These are phyloP conservation scores for Orthosia gracilis DNA, from an alignment of 2,888 invertebrate species.

Conservation along the genomic window DNA sequence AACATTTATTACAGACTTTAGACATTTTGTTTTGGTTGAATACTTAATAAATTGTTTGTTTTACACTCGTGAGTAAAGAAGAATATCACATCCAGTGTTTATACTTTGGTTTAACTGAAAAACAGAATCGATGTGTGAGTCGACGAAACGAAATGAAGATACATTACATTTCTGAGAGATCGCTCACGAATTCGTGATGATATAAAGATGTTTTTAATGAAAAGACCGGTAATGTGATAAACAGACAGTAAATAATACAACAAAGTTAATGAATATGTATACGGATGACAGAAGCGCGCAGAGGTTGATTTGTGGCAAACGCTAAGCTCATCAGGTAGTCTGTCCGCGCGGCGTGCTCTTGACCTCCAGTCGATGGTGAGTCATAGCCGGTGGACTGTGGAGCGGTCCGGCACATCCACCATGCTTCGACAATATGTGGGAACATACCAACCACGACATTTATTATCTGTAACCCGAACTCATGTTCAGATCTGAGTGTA, in stretches of 20 bases:
- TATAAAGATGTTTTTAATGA: slow-evolving; percentile 41
- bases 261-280: slow-evolving; percentile 54
- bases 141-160: slow-evolving; percentile 23
- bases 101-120: slow-evolving; percentile 26
- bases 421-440: slow-evolving; percentile 61
- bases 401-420: slow-evolving; percentile 66
- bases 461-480: slow-evolving; percentile 34
- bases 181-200: slow-evolving; percentile 18
- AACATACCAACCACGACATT: slow-evolving; percentile 57
- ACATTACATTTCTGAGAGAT: slow-evolving; percentile 27
- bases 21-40: slow-evolving; percentile 45
- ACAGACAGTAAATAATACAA: slow-evolving; percentile 45
- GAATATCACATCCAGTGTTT: slow-evolving; percentile 16
- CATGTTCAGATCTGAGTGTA: slow-evolving; percentile 36
- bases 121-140: neutral
- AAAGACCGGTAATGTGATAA: slow-evolving; percentile 23
- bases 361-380: slow-evolving; percentile 84
- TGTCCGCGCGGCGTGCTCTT: slow-evolving; percentile 84
- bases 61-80: slow-evolving; percentile 22
- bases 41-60: slow-evolving; percentile 22
- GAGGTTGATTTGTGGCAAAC: slow-evolving; percentile 79
- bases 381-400: slow-evolving; percentile 76
- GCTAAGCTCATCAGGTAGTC: slow-evolving; percentile 84
- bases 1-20: slow-evolving; percentile 14
- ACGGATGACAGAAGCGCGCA: slow-evolving; percentile 41